These are phyloP conservation scores for Lycocerus yunnanus DNA, from an alignment of 2,888 invertebrate genomes.

Conservation along the genomic window DNA sequence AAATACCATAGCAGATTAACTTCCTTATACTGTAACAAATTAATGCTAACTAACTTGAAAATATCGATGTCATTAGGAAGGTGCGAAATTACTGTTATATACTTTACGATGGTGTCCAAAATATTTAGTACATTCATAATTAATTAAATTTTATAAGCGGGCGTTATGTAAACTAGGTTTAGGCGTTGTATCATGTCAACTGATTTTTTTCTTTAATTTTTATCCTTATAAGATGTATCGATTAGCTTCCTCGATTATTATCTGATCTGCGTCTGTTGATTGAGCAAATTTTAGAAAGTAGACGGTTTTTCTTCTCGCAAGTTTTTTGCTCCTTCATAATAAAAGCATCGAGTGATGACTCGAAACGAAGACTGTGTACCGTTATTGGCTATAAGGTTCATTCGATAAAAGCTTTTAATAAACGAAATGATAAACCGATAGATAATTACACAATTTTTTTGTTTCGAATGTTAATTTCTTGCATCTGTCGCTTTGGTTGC, in stretches of 20 bases:
- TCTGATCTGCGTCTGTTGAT: background rate
- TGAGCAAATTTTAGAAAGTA: background rate
- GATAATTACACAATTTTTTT: background rate
- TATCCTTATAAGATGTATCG: background rate
- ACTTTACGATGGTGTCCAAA: background rate
- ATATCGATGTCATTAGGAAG: constrained; percentile 2
- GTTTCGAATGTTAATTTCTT: background rate
- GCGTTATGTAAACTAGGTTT: constrained; percentile 3
- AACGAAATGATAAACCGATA: background rate
- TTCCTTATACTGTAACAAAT: background rate
- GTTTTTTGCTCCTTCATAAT: background rate
- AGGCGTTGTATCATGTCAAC: background rate
- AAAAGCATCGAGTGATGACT: background rate
- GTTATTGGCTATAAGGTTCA: background rate
- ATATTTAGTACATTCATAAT: constrained; percentile 3
- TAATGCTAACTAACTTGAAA: background rate
- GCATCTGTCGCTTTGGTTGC: background rate
- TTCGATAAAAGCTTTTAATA: background rate
- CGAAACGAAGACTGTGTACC: background rate
- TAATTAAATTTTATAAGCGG: constrained; percentile 1
- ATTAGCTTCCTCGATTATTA: background rate
- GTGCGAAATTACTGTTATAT: constrained; percentile 3
- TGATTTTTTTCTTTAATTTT: background rate
- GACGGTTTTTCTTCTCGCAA: background rate
- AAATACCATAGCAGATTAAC: background rate